Conservation (phyloP, 2,797 vertebrate species). For the Myotis daubentonii region DNA sequence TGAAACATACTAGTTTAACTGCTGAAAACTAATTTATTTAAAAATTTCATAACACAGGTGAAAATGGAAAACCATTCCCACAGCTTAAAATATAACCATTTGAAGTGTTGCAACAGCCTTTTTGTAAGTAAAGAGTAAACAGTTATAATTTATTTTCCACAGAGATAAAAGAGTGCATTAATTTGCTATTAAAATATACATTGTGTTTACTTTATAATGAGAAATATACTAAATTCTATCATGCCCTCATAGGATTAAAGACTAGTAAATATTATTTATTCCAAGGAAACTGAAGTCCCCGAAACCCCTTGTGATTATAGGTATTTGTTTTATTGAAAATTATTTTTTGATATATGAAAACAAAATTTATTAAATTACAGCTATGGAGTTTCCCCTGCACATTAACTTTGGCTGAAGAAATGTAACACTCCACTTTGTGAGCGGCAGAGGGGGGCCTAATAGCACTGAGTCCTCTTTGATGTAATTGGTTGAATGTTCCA, state of each 20-base stretch:
- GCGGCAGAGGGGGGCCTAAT: rapidly evolving
- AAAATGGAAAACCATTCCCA: not conserved
- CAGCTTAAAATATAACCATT: not conserved
- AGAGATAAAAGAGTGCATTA: not conserved
- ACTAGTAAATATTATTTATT: not conserved
- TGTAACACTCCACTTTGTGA: not conserved
- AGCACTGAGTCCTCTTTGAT: not conserved
- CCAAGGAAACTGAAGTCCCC: not conserved
- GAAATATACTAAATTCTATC: not conserved
- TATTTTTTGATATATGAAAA: not conserved
- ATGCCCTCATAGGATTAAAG: not conserved
- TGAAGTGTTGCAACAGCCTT: not conserved
- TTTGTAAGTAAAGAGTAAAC: not conserved
- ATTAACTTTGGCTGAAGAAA: not conserved
- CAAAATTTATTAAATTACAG: not conserved
- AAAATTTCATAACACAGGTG: not conserved
- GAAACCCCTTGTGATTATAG: not conserved
- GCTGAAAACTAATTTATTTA: not conserved
- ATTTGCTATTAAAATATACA: not conserved
- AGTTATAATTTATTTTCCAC: not conserved
- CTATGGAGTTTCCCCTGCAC: not conserved
- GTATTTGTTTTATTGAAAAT: not conserved
- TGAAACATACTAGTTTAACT: not conserved
- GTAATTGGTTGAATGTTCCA: not conserved
- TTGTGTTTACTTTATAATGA: not conserved